Evolutionary conservation across 2,888 invertebrate species (phyloP).

Genomic region (Parnassius glacialis): DNA sequence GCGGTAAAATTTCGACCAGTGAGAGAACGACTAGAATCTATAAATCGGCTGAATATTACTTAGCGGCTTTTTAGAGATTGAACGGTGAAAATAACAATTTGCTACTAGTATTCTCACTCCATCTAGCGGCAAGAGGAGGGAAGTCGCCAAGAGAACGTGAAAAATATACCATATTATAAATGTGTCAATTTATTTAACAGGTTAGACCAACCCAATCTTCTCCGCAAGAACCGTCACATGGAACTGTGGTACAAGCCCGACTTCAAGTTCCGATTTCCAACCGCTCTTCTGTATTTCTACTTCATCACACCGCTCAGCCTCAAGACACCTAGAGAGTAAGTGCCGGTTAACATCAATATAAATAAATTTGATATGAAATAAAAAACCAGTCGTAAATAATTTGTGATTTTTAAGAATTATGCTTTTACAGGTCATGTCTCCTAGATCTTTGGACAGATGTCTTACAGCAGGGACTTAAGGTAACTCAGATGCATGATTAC

Average conservation of each 20-base stretch:
- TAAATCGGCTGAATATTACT: too few relatives aligned
- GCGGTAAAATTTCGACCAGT: too few relatives aligned
- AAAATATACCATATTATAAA: too few relatives aligned
- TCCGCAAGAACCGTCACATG: conserved; percentile 71
- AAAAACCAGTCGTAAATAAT: too few relatives aligned
- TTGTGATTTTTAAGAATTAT: too few relatives aligned
- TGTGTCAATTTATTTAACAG: conserved; percentile 28
- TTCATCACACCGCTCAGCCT: conserved; percentile 85
- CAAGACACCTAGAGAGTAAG: conserved; percentile 84
- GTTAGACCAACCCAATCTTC: conserved; percentile 66
- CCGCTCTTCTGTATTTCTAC: conserved; percentile 86
- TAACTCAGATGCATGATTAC: conserved; percentile 29
- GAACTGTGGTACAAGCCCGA: conserved; percentile 94
- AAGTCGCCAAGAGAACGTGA: too few relatives aligned
- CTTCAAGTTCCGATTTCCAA: conserved; percentile 89
- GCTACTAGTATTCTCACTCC: too few relatives aligned
- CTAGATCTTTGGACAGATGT: conserved; percentile 73
- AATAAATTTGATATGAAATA: too few relatives aligned
- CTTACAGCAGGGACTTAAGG: conserved; percentile 68
- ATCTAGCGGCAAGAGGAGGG: too few relatives aligned
- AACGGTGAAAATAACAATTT: too few relatives aligned
- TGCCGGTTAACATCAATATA: conserved; percentile 6
- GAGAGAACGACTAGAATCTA: too few relatives aligned
- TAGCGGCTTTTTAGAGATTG: too few relatives aligned
- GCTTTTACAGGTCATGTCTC: conserved; percentile 59